phyloP scores from a whole-genome alignment of 2,888 invertebrate genomes.

The Agrochola lota region DNA sequence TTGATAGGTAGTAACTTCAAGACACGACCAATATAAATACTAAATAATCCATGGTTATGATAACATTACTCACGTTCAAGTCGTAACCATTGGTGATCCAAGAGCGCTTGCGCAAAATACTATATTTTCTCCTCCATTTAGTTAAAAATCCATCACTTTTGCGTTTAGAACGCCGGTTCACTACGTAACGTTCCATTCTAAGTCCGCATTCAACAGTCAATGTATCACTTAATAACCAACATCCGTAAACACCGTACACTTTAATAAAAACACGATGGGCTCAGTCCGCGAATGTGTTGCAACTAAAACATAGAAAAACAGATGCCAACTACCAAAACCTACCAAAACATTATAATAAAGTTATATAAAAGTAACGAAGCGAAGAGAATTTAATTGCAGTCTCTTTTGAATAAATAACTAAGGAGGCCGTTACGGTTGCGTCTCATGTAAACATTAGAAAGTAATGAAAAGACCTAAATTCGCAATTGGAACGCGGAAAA shows the following conservation, averaged over 20 bases:
- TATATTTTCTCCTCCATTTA: conserved; percentile 84
- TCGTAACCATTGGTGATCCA: conserved; percentile 86
- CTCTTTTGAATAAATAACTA: conserved; percentile 75
- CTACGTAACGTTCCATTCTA: conserved; percentile 84
- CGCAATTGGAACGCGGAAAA: conserved; percentile 68
- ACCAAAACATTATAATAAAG: conserved; percentile 79
- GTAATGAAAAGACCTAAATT: conserved; percentile 67
- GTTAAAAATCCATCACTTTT: conserved; percentile 83
- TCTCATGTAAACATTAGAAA: conserved; percentile 77
- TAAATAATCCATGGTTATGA: conserved; percentile 11
- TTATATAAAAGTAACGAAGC: conserved; percentile 85
- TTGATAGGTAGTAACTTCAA: not conserved
- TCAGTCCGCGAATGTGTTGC: conserved; percentile 76
- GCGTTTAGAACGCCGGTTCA: conserved; percentile 84
- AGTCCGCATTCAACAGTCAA: conserved; percentile 71
- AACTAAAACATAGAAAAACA: conserved; percentile 83
- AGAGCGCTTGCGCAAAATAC: conserved; percentile 78
- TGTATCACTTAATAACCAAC: conserved; percentile 60
- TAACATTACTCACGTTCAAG: conserved; percentile 81
- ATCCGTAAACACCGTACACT: conserved; percentile 50
- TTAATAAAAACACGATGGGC: conserved; percentile 75
- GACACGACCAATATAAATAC: conserved; percentile 2
- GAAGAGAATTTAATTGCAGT: conserved; percentile 80
- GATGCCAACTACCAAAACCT: conserved; percentile 70
- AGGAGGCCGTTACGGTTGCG: conserved; percentile 68